Conservation (phyloP, 1,140 invertebrate genomes). For the Plutomurus gul region DNA sequence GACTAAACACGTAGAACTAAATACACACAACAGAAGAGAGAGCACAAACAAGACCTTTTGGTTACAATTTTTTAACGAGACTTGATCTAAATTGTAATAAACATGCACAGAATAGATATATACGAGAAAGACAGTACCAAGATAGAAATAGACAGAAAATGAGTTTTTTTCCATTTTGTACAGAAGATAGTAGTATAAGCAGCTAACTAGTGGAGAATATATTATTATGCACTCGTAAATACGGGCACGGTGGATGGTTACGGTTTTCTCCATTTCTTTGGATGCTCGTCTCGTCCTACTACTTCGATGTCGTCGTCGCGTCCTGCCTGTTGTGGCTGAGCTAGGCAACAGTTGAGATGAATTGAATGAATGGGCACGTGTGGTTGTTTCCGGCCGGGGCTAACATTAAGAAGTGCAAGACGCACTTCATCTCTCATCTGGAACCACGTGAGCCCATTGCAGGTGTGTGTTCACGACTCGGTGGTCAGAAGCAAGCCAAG, state of each 20-base stretch:
- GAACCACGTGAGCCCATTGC: slow-evolving; percentile 39
- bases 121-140: no score
- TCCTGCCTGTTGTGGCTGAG: slow-evolving; percentile 3
- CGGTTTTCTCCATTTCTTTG: slow-evolving; percentile 13
- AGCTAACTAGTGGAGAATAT: background rate
- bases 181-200: background rate
- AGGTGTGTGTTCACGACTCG: slow-evolving; percentile 27
- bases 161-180: no score
- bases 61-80: no score
- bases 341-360: background rate
- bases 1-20: slow-evolving; percentile 15
- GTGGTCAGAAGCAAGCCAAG: slow-evolving; percentile 15
- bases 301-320: background rate
- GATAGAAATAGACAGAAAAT: no score
- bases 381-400: slow-evolving; percentile 4
- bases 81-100: no score
- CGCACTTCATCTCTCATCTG: slow-evolving; percentile 40
- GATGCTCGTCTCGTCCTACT: slow-evolving; percentile 6
- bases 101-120: no score
- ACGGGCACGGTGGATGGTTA: slow-evolving; percentile 12
- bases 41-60: background rate
- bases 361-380: slow-evolving; percentile 34
- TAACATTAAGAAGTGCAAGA: slow-evolving; percentile 1
- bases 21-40: background rate
- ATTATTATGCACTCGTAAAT: background rate